Percentiles rank a stretch among this genome's conserved stretches.
These are phyloP conservation scores for Acanthis flammea DNA, from an alignment of 2,797 vertebrate species.

Conservation along the genomic window DNA sequence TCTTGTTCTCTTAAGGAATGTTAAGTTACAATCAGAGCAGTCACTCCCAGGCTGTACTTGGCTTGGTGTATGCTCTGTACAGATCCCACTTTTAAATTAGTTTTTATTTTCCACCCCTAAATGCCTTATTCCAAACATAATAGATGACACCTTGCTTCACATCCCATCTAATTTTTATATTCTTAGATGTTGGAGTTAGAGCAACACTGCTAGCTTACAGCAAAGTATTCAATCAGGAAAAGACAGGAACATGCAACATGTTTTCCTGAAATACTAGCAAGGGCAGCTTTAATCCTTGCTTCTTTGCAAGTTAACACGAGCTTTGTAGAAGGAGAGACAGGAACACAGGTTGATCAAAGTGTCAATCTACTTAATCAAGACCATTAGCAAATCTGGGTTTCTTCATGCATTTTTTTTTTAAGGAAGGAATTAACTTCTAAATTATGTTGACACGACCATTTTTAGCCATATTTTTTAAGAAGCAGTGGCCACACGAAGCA, in stretches of 20 bases:
- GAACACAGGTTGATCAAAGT: not conserved
- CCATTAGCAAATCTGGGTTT: not conserved
- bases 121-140: not conserved
- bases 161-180: not conserved
- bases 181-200: not conserved
- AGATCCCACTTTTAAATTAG: not conserved
- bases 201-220: not conserved
- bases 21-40: not conserved
- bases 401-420: not conserved
- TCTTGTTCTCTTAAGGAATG: not conserved
- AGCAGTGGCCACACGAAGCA: not conserved
- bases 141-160: not conserved
- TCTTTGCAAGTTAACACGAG: not conserved
- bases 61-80: not conserved
- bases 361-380: not conserved
- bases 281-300: not conserved
- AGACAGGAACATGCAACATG: not conserved
- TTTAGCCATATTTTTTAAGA: not conserved
- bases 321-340: not conserved
- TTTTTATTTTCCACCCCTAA: not conserved
- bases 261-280: not conserved
- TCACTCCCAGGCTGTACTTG: not conserved
- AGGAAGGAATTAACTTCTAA: not conserved
- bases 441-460: not conserved
- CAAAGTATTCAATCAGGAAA: not conserved